These are phyloP conservation scores for Omphaloscelis lunosa DNA, from an alignment of 2,888 invertebrate species.

Conservation along the genomic window DNA sequence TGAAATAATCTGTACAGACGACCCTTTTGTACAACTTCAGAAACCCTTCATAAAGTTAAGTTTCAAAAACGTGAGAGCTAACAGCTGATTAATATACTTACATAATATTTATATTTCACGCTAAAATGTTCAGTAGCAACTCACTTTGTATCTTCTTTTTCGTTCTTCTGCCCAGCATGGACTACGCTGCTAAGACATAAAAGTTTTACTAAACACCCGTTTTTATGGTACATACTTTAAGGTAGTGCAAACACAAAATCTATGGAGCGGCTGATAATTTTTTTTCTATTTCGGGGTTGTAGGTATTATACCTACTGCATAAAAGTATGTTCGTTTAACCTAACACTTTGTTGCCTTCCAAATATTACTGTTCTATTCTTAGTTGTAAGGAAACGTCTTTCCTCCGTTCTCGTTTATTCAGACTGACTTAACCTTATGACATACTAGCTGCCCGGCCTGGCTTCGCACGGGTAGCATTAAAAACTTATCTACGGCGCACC, in stretches of 20 bases:
- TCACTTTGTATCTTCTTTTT: not conserved
- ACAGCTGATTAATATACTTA: not conserved
- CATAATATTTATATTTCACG: not conserved
- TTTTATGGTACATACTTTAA: no score
- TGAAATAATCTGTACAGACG: not conserved
- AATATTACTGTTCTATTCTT: not conserved
- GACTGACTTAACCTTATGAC: not conserved
- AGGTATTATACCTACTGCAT: no score
- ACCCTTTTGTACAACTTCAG: slow-evolving; percentile 13
- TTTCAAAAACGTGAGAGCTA: not conserved
- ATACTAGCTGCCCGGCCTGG: no score
- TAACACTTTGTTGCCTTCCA: not conserved
- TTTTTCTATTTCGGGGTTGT: no score
- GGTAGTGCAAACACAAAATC: no score
- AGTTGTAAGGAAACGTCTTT: not conserved
- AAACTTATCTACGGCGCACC: no score
- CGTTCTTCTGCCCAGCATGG: not conserved
- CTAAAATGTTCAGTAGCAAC: not conserved
- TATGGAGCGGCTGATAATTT: no score
- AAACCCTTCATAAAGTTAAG: slow-evolving; percentile 5
- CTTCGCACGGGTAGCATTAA: no score
- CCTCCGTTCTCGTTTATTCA: not conserved
- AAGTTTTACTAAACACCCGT: not conserved
- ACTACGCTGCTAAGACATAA: not conserved
- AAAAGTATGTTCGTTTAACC: no score